phyloP scores from a whole-genome alignment of 2,797 vertebrate genomes.

The Huso huso region DNA sequence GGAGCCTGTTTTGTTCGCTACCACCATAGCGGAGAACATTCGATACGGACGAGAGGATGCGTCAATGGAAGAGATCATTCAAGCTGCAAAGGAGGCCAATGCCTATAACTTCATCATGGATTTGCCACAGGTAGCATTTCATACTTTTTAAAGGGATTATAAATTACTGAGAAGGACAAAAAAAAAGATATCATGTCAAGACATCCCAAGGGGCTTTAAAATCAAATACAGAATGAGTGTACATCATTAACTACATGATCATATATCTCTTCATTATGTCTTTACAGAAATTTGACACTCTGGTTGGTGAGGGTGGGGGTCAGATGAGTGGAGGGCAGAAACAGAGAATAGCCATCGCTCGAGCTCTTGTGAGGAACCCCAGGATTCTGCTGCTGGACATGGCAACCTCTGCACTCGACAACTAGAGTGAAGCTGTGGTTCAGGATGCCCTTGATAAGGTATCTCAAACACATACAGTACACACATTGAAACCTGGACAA shows the following conservation, averaged over 20 bases:
- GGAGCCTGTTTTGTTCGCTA: slow-evolving; percentile 88
- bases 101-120: slow-evolving; percentile 95
- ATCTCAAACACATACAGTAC: background rate
- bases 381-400: slow-evolving; percentile 92
- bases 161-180: too few species aligned
- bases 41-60: slow-evolving; percentile 76
- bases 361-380: slow-evolving; percentile 86
- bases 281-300: slow-evolving; percentile 82
- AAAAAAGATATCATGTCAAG: too few species aligned
- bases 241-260: background rate
- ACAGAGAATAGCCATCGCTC: slow-evolving; percentile 90
- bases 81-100: slow-evolving; percentile 83
- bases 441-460: slow-evolving; percentile 88
- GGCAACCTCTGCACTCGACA: slow-evolving; percentile 95
- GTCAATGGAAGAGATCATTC: slow-evolving; percentile 75
- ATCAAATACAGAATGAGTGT: too few species aligned
- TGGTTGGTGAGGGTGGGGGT: slow-evolving; percentile 88
- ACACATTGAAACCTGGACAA: background rate
- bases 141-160: background rate
- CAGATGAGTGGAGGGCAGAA: slow-evolving; percentile 98
- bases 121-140: slow-evolving; percentile 71
- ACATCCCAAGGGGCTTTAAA: too few species aligned
- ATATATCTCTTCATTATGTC: background rate
- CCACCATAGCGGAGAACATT: slow-evolving; percentile 92
- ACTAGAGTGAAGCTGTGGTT: slow-evolving; percentile 87